Percentiles rank a stretch among this genome's conserved stretches.
Conservation (phyloP, 2,113 vertebrate species). For the Pachycephala philippinensis region DNA sequence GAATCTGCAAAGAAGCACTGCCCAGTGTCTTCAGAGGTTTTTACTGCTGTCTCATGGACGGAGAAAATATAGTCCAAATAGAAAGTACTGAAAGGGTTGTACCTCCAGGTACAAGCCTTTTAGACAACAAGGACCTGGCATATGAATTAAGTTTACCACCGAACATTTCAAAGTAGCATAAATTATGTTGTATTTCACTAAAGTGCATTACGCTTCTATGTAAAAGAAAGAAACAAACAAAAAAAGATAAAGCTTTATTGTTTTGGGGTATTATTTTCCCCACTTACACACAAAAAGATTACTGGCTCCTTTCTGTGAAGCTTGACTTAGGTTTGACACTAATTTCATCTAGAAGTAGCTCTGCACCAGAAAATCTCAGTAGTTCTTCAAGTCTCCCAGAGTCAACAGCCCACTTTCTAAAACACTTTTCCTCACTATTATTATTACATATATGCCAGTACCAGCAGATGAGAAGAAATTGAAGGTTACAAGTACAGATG, state of each 20-base stretch:
- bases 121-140: fast-evolving
- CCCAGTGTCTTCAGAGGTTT: background rate
- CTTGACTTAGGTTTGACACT: background rate
- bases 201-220: background rate
- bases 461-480: background rate
- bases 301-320: background rate
- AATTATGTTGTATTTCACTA: background rate
- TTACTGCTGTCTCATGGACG: fast-evolving
- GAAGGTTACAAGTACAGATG: background rate
- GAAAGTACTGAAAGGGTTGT: fast-evolving
- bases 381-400: background rate
- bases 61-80: background rate
- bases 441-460: background rate
- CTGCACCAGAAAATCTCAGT: background rate
- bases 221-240: background rate
- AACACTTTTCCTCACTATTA: background rate
- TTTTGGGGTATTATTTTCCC: background rate
- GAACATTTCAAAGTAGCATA: background rate
- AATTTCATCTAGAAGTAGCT: background rate
- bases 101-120: fast-evolving
- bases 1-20: background rate
- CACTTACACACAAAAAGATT: background rate
- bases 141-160: background rate
- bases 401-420: background rate
- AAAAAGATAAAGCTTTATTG: background rate